Evolutionary conservation across 1,140 invertebrate species (phyloP).

Genomic region (Brachionus angularis): DNA sequence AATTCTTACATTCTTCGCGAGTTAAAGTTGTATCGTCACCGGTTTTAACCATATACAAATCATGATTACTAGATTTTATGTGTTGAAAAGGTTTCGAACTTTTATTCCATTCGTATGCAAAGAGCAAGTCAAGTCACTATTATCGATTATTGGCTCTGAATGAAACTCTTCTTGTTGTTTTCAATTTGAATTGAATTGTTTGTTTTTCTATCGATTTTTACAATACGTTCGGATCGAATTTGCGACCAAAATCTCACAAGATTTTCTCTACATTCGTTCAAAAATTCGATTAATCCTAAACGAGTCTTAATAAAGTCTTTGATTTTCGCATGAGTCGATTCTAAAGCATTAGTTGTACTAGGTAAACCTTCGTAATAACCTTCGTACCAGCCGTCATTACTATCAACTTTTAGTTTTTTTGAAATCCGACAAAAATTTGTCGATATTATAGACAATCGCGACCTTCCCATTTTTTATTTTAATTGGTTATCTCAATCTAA

Average conservation of each 20-base stretch:
- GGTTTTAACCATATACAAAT: not conserved
- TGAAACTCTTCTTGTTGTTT: conserved; percentile 1
- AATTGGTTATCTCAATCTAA: too few species aligned
- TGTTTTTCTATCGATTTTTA: not conserved
- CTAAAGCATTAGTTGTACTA: too few species aligned
- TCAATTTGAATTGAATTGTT: not conserved
- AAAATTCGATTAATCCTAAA: not conserved
- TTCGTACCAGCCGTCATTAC: too few species aligned
- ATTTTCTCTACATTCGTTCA: conserved; percentile 4
- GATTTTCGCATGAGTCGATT: too few species aligned
- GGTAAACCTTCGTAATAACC: too few species aligned
- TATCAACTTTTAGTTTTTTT: too few species aligned
- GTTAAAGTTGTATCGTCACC: not conserved
- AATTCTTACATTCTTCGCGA: conserved; percentile 3
- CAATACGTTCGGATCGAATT: not conserved
- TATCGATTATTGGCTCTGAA: conserved; percentile 3
- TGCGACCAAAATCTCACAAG: not conserved
- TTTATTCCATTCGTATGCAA: conserved; percentile 6
- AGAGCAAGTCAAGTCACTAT: not conserved
- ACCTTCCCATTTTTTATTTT: too few species aligned
- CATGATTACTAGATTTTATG: not conserved
- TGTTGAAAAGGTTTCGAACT: conserved; percentile 5
- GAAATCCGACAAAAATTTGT: too few species aligned
- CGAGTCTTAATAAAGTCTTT: too few species aligned
- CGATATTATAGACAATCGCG: too few species aligned